Percentiles rank a stretch among this genome's conserved stretches.
phyloP scores from a whole-genome alignment of 2,888 invertebrate species.

The Hylaea fasciaria region DNA sequence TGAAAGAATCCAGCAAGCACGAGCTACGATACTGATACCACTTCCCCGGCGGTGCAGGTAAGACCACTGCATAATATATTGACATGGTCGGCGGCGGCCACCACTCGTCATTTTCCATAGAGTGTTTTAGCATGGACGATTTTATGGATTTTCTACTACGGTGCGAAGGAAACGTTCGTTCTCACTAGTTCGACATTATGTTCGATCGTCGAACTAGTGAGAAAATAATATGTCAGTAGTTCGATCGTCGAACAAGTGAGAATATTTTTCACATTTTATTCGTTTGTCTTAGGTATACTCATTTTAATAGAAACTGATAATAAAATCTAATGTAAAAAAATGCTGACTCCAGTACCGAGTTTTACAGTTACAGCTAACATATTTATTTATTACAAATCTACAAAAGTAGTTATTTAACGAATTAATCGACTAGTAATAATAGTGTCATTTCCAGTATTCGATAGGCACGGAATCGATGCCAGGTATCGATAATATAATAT shows the following conservation, averaged over 20 bases:
- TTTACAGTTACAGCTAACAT: too few relatives aligned
- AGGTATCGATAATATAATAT: slow-evolving; percentile 64
- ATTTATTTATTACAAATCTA: neutral
- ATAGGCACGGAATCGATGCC: slow-evolving; percentile 41
- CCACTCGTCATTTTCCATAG: slow-evolving; percentile 33
- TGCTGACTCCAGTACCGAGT: too few relatives aligned
- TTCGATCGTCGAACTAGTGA: too few relatives aligned
- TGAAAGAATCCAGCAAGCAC: neutral
- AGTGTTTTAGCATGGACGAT: slow-evolving; percentile 18
- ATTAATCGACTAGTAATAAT: slow-evolving; percentile 43
- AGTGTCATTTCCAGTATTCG: slow-evolving; percentile 34
- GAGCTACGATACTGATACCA: slow-evolving; percentile 1
- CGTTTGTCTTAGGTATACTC: too few relatives aligned
- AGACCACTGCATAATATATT: slow-evolving; percentile 26
- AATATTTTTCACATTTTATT: too few relatives aligned
- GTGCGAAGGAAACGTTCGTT: neutral
- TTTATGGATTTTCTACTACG: neutral
- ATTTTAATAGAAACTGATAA: too few relatives aligned
- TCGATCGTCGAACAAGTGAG: too few relatives aligned
- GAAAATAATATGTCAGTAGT: too few relatives aligned
- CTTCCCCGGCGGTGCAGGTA: neutral
- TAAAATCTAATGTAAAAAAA: too few relatives aligned
- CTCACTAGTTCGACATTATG: too few relatives aligned
- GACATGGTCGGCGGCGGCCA: slow-evolving; percentile 11
- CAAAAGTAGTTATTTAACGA: slow-evolving; percentile 17